Evolutionary conservation across 2,888 invertebrate genomes (phyloP).

Genomic region (Hemithea aestivaria): DNA sequence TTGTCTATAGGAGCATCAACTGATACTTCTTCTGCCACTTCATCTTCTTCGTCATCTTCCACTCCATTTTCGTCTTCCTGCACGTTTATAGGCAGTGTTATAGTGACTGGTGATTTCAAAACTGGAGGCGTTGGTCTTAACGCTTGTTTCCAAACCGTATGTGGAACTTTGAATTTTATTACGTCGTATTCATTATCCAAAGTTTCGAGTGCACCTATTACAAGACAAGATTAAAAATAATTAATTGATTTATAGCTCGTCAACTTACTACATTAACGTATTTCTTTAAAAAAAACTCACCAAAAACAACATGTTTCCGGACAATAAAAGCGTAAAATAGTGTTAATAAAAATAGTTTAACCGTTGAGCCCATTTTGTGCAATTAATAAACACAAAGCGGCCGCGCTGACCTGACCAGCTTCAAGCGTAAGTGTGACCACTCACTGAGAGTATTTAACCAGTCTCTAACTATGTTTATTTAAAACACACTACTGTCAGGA

Average conservation of each 20-base stretch:
- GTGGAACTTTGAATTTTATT: constrained; percentile 56
- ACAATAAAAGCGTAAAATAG: constrained; percentile 27
- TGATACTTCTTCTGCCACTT: constrained; percentile 31
- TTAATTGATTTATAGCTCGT: background rate
- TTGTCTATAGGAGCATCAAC: constrained; percentile 27
- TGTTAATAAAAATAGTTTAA: constrained; percentile 32
- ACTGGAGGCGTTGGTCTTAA: constrained; percentile 60
- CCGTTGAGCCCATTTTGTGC: constrained; percentile 31
- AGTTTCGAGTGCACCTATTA: constrained; percentile 40
- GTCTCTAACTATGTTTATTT: constrained; percentile 58
- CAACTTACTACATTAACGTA: constrained; percentile 2
- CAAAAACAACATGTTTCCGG: constrained; percentile 29
- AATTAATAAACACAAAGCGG: constrained; percentile 28
- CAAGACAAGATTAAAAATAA: too few species aligned
- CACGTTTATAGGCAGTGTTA: constrained; percentile 63
- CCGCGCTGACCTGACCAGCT: constrained; percentile 49
- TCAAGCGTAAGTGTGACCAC: constrained; percentile 55
- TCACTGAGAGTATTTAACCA: constrained; percentile 66
- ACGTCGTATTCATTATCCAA: constrained; percentile 40
- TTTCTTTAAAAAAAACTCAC: constrained; percentile 29
- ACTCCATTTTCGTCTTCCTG: constrained; percentile 43
- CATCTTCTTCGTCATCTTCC: constrained; percentile 35
- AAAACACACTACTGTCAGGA: constrained; percentile 54
- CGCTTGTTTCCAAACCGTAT: constrained; percentile 56
- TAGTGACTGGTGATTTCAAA: constrained; percentile 61